Percentiles rank a stretch among this genome's conserved stretches.
These are phyloP conservation scores for Myanophis thanlyinensis DNA, from an alignment of 2,113 vertebrate species.

Conservation along the genomic window DNA sequence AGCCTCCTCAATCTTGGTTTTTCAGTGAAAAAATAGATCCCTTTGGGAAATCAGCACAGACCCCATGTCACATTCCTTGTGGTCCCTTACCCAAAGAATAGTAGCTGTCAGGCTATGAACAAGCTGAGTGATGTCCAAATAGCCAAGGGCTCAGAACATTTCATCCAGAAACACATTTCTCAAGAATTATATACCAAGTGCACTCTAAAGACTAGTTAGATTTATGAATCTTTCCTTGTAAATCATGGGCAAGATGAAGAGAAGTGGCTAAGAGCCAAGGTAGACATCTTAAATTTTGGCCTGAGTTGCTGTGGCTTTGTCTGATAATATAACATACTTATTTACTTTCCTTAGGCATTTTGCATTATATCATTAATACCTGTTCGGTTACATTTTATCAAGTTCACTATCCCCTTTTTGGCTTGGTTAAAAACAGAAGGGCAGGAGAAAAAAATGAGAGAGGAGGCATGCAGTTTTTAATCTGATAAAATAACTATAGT, in stretches of 20 bases:
- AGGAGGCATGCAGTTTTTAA: too few relatives aligned
- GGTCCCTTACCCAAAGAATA: not conserved
- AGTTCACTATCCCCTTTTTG: not conserved
- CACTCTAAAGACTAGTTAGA: not conserved
- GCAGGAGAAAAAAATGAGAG: too few relatives aligned
- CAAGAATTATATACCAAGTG: not conserved
- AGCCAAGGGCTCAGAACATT: not conserved
- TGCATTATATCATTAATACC: not conserved
- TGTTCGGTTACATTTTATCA: not conserved
- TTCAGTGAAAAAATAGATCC: not conserved
- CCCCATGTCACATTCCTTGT: not conserved
- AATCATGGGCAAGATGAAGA: not conserved
- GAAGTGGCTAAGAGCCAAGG: not conserved
- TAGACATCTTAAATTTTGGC: not conserved
- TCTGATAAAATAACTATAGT: too few relatives aligned
- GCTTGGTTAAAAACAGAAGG: too few relatives aligned
- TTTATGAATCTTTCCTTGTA: not conserved
- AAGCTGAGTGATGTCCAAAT: not conserved
- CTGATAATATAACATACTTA: not conserved
- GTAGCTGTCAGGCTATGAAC: not conserved
- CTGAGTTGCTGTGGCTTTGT: not conserved
- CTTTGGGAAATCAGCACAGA: not conserved
- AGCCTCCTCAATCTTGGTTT: not conserved
- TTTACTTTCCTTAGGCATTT: not conserved
- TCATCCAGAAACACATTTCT: not conserved